Percentiles rank a stretch among this genome's conserved stretches.
These are phyloP conservation scores for Luehdorfia chinensis DNA, from an alignment of 1,140 invertebrate species.

Conservation along the genomic window DNA sequence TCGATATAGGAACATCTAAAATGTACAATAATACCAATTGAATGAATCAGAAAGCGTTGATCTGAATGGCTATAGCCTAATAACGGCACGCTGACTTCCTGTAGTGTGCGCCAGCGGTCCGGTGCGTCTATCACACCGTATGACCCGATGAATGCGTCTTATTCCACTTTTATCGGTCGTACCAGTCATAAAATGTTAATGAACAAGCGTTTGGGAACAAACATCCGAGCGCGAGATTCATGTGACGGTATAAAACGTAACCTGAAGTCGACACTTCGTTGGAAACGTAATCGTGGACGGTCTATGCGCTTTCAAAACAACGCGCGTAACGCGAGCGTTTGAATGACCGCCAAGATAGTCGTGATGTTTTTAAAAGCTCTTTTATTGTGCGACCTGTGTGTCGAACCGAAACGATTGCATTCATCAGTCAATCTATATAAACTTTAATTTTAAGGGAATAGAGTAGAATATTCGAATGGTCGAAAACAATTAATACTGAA, in stretches of 20 bases:
- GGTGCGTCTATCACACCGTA: conserved; percentile 65
- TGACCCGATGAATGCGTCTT: conserved; percentile 68
- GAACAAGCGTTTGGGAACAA: conserved; percentile 69
- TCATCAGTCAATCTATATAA: background rate
- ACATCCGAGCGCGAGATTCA: conserved; percentile 73
- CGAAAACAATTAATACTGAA: background rate
- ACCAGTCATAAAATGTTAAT: conserved; percentile 76
- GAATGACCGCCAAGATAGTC: conserved; percentile 52
- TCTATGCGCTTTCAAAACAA: conserved; percentile 71
- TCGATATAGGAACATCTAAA: no score
- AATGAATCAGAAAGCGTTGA: conserved; percentile 51
- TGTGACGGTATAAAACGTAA: conserved; percentile 74
- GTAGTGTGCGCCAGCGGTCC: conserved; percentile 49
- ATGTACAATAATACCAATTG: conserved; percentile 55
- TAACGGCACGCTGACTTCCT: conserved; percentile 58
- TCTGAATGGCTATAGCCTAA: conserved; percentile 54
- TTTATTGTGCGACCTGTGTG: conserved; percentile 43
- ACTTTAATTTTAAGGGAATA: background rate
- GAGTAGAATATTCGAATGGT: background rate
- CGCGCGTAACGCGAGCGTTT: conserved; percentile 59
- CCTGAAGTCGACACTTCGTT: conserved; percentile 70
- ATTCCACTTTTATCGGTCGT: conserved; percentile 73
- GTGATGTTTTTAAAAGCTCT: conserved; percentile 68
- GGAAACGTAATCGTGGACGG: conserved; percentile 69
- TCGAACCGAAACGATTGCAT: conserved; percentile 3